Base-by-base conservation (phyloP, 2,888 invertebrate species). In the Aphrophora alni region DNA sequence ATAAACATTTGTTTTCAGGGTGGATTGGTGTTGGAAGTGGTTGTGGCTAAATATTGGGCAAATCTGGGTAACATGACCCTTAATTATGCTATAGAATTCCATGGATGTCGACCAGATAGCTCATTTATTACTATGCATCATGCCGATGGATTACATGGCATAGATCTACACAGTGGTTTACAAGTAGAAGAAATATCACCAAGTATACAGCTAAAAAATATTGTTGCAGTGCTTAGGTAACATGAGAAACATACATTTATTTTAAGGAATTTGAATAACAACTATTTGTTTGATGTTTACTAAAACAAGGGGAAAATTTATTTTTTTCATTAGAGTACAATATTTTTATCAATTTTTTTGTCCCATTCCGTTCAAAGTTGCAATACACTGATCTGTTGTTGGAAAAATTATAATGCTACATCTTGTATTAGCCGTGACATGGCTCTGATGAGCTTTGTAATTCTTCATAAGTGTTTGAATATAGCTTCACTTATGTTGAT, bases 21-120 rank as follows among this genome's bases (percentile, higher is more conserved):
- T 80, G 94, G 94, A 82, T 89, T 93, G 27, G 94, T 96, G 25
- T 88, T 98, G 81, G 98, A 99, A 89, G 89, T 98, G 69, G 96
- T 94, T 80, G 91, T 98, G 82, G 97, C 97, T 10, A 98, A 98
- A 88, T 98, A 97, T 91, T 98, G 98, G 98, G 95, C 97, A 12
- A 97, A 95, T 90, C 90, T 95, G 78, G 97, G 97, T 33, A 95
- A 95, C 70, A 91, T 94, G 78, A 89, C 88, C 69, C 88, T 97
- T 26, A 92, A 93, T 87, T 97, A 96, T 88, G 91, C 90, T 59
- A 88, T 98, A 71, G 92, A 93, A 86, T 97, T 98, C 89, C 93
- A 93, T 88, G 97, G 98, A 0, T 91, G 97, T 78, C 91, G 92
- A 86, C 91, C 95, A n/a, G 92, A 92, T 87, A 92, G 91, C 38